phyloP scores from a whole-genome alignment of 1,140 invertebrate genomes.

The Asbolus verrucosus region DNA sequence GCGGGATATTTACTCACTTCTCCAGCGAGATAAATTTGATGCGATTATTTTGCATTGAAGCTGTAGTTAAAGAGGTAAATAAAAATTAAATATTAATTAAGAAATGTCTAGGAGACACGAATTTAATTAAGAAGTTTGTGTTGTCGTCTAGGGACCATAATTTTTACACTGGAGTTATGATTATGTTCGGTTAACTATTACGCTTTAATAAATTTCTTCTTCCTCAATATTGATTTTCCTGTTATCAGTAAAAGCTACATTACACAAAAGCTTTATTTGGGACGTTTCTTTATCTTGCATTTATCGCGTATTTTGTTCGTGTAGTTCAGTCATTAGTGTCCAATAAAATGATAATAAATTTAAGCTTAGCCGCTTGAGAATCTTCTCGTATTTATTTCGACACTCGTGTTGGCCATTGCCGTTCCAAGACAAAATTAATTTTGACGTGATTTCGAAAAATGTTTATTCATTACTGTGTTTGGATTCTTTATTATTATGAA shows the following conservation, averaged over 20 bases:
- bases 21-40: no score
- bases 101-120: no score
- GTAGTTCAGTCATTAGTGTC: conserved; percentile 29
- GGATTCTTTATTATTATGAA: no score
- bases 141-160: no score
- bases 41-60: no score
- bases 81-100: no score
- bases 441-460: conserved; percentile 1
- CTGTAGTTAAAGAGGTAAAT: no score
- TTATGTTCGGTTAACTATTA: conserved; percentile 1
- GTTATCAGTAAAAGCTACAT: conserved; percentile 30
- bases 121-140: no score
- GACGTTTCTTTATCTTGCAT: conserved; percentile 20
- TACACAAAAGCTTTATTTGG: conserved; percentile 19
- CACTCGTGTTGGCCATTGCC: no score
- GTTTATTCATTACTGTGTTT: conserved; percentile 14
- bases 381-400: neutral
- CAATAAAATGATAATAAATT: conserved; percentile 31
- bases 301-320: conserved; percentile 21
- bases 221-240: neutral
- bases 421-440: no score
- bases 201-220: conserved; percentile 22
- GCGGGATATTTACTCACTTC: no score
- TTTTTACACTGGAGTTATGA: no score
- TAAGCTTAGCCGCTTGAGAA: neutral